Evolutionary conservation across 2,113 vertebrate genomes (phyloP).

Genomic region (Hoplias malabaricus): DNA sequence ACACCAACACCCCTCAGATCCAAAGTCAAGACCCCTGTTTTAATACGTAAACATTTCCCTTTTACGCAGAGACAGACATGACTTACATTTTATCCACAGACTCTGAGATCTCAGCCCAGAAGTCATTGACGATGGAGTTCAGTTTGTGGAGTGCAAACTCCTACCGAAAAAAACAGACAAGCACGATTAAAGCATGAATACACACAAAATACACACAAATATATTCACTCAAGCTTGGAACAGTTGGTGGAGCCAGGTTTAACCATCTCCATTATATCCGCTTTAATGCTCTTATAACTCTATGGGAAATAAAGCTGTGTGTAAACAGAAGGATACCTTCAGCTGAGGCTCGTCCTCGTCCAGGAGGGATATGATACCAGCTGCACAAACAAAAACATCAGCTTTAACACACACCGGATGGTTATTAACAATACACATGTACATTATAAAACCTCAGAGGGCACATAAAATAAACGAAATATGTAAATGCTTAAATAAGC

Average conservation of each 20-base stretch:
- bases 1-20: not conserved
- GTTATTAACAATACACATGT: not conserved
- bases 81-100: constrained; percentile 99
- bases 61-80: too few species aligned
- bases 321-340: constrained; percentile 79
- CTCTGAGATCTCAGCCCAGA: constrained; percentile 99
- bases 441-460: too few species aligned
- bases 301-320: not conserved
- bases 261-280: too few species aligned
- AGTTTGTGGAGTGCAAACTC: constrained; percentile 98
- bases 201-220: too few species aligned
- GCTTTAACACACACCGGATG: not conserved
- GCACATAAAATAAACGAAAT: too few species aligned
- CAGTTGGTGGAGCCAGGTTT: too few species aligned
- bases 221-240: too few species aligned
- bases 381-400: constrained; percentile 67
- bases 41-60: too few species aligned
- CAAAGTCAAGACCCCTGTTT: too few species aligned
- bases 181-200: not conserved
- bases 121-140: constrained; percentile 96
- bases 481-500: too few species aligned
- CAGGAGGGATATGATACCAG: constrained; percentile 98
- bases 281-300: too few species aligned
- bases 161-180: constrained; percentile 62
- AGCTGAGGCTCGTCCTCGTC: constrained; percentile 98